Evolutionary conservation across 2,888 invertebrate species (phyloP).

Genomic region (Agrochola lota): DNA sequence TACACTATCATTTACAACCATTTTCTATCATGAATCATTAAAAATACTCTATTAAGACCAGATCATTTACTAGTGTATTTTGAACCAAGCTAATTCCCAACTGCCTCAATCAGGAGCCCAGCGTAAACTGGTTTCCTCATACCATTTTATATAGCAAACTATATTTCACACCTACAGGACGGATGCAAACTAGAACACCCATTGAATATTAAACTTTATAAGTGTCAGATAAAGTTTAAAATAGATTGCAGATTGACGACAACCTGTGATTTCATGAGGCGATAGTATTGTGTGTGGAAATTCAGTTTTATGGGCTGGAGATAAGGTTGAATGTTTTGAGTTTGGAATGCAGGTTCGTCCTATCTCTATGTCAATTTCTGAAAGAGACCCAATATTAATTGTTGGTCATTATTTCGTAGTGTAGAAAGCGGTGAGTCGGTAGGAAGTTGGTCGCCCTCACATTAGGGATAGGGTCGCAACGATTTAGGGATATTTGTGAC

Average conservation of each 20-base stretch:
- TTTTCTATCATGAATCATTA: slow-evolving; percentile 66
- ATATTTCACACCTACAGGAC: slow-evolving; percentile 66
- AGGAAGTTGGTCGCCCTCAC: slow-evolving; percentile 76
- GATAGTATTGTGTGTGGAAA: slow-evolving; percentile 37
- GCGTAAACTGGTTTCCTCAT: slow-evolving; percentile 53
- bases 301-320: slow-evolving; percentile 30
- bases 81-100: slow-evolving; percentile 56
- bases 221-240: slow-evolving; percentile 43
- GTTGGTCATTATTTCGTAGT: slow-evolving; percentile 82
- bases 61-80: slow-evolving; percentile 53
- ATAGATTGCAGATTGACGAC: slow-evolving; percentile 44
- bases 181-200: slow-evolving; percentile 52
- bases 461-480: slow-evolving; percentile 74
- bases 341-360: slow-evolving; percentile 38
- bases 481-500: slow-evolving; percentile 62
- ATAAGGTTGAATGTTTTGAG: slow-evolving; percentile 51
- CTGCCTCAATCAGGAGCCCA: slow-evolving; percentile 45
- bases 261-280: slow-evolving; percentile 51
- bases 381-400: slow-evolving; percentile 80
- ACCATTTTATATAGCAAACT: slow-evolving; percentile 58
- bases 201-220: slow-evolving; percentile 58
- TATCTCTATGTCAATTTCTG: slow-evolving; percentile 63
- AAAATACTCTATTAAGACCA: slow-evolving; percentile 64
- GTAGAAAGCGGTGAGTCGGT: slow-evolving; percentile 84
- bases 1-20: slow-evolving; percentile 60